These are phyloP conservation scores for Nasonia oneida DNA, from an alignment of 2,888 invertebrate species.

Conservation along the genomic window DNA sequence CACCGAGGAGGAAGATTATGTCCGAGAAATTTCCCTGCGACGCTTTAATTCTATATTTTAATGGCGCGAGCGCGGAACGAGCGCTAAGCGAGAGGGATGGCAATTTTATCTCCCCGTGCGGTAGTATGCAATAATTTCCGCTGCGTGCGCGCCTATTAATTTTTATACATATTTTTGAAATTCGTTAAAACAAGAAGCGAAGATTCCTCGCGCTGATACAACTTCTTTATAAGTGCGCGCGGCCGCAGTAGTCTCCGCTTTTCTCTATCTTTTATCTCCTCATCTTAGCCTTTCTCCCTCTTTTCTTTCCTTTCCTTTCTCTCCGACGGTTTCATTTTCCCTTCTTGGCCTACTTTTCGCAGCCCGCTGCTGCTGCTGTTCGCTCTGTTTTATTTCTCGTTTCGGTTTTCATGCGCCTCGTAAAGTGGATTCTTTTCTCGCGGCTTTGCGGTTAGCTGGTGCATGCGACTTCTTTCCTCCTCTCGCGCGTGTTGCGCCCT, in stretches of 20 bases:
- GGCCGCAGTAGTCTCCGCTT: background rate
- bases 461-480: slow-evolving; percentile 41
- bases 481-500: background rate
- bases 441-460: slow-evolving; percentile 52
- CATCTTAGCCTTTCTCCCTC: background rate
- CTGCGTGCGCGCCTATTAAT: background rate
- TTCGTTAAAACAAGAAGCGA: background rate
- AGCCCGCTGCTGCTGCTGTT: slow-evolving; percentile 1
- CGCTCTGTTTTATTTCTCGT: slow-evolving; percentile 51
- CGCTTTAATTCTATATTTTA: background rate
- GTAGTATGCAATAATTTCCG: background rate
- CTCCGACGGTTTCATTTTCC: slow-evolving; percentile 49
- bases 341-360: slow-evolving; percentile 52
- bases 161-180: background rate
- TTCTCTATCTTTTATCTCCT: slow-evolving; percentile 10
- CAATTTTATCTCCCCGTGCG: background rate
- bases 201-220: background rate
- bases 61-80: background rate
- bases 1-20: background rate
- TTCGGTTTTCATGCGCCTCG: slow-evolving; percentile 57
- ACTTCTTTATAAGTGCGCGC: background rate
- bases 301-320: background rate
- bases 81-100: background rate
- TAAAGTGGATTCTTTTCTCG: slow-evolving; percentile 59
- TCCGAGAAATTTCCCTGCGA: background rate